Conservation (phyloP, 1,140 invertebrate genomes). For the Zaprionus ornatus region DNA sequence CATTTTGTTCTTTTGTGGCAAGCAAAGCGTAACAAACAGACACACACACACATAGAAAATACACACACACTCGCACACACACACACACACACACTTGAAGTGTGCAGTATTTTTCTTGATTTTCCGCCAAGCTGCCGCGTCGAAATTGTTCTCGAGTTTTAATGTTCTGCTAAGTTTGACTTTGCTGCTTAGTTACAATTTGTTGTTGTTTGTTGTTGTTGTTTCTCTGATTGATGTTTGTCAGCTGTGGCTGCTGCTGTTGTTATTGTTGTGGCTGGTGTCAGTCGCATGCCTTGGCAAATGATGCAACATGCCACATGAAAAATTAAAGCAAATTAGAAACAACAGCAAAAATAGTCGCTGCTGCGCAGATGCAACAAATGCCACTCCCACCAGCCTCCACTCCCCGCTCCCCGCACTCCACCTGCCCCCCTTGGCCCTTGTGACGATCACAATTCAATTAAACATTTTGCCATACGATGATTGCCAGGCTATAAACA, state of each 20-base stretch:
- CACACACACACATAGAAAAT: conserved; percentile 15
- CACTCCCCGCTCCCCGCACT: not conserved
- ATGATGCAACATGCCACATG: conserved; percentile 35
- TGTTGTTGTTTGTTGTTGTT: conserved; percentile 28
- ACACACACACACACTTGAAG: conserved; percentile 33
- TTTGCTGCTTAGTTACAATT: conserved; percentile 33
- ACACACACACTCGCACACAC: not conserved
- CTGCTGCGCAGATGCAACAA: conserved; percentile 48
- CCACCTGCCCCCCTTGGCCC: not conserved
- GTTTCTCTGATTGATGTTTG: conserved; percentile 74
- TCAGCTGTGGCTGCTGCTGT: conserved; percentile 60
- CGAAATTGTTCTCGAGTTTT: conserved; percentile 68
- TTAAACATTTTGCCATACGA: conserved; percentile 61
- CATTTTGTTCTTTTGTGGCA: conserved; percentile 75
- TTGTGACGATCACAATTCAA: conserved; percentile 63
- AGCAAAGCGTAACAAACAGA: conserved; percentile 45
- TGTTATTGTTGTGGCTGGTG: conserved; percentile 57
- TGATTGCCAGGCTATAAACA: conserved; percentile 35
- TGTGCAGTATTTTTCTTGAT: conserved; percentile 71
- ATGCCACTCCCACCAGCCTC: conserved; percentile 5
- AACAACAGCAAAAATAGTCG: conserved; percentile 56
- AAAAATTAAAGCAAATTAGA: conserved; percentile 75
- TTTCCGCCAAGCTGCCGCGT: conserved; percentile 55
- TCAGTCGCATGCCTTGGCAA: conserved; percentile 37
- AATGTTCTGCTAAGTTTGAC: conserved; percentile 76